Percentiles rank a stretch among this genome's conserved stretches.
phyloP scores from a whole-genome alignment of 2,888 invertebrate species.

The Agrochola circellaris region DNA sequence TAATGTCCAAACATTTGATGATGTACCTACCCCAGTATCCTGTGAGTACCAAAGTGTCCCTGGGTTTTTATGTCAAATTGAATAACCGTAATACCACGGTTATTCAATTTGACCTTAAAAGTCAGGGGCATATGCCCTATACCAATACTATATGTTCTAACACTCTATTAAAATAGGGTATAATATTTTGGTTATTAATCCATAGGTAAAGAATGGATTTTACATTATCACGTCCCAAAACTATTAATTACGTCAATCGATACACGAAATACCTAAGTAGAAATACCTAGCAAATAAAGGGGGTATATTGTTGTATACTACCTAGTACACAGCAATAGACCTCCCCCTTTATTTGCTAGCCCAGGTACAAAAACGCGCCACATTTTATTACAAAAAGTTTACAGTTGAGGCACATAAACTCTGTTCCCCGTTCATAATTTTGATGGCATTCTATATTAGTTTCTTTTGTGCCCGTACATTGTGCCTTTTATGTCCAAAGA shows the following conservation, averaged over 20 bases:
- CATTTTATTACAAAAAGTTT: conserved; percentile 56
- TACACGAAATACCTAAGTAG: too few relatives aligned
- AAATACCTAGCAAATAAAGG: too few relatives aligned
- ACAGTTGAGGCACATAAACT: conserved; percentile 54
- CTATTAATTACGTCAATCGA: background rate
- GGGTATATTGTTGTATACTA: too few relatives aligned
- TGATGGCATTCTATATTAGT: conserved; percentile 62
- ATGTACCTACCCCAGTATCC: background rate
- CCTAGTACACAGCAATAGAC: background rate
- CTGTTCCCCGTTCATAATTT: conserved; percentile 59
- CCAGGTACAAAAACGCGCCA: conserved; percentile 30
- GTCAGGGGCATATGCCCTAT: too few relatives aligned
- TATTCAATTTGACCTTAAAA: background rate
- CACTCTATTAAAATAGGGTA: background rate
- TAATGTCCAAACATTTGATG: background rate
- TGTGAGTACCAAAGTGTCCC: background rate
- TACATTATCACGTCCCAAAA: conserved; percentile 11
- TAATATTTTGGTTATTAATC: background rate
- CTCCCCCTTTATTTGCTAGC: conserved; percentile 15
- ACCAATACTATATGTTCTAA: too few relatives aligned
- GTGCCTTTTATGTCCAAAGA: conserved; percentile 60
- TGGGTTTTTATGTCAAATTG: too few relatives aligned
- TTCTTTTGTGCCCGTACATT: conserved; percentile 62
- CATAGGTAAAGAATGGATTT: background rate
- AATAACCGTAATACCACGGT: too few relatives aligned